Evolutionary conservation across 2,888 invertebrate genomes (phyloP), one percentile per base, ranked within the genome.

Genomic region (Diarsia brunnea): DNA sequence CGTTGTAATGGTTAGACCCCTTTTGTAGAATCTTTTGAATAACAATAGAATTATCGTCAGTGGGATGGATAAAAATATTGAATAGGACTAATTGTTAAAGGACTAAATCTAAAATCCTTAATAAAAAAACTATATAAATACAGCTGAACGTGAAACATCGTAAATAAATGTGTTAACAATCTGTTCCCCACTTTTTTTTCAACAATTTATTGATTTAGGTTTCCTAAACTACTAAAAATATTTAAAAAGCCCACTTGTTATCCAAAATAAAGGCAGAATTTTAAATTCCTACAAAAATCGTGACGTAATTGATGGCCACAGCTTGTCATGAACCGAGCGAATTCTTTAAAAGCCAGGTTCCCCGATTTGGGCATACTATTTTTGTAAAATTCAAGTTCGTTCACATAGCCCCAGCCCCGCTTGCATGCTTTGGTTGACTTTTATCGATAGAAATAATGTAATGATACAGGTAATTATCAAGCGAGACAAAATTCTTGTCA

Each of bases 351-450:
- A 74, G 65, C 72, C 78, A 73, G 53, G 74, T 84, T 85, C 38
- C 84, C 84, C 68, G 79, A 78, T 84, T 86, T 87, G 86, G 86
- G 55, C 81, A 82, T 82, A 86, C 69, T 78, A 84, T 82, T 81
- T 72, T 79, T 75, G 65, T 77, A 63, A 83, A 78, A 73, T 78
- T 60, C 74, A 77, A 87, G 86, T 86, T 88, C 80, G 43, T 87
- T 87, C 88, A 88, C 84, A 77, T 72, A 87, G 67, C 73, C 73
- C n/a, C 11, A 87, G 67, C 73, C 73, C n/a, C 11, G 47, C 8
- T 58, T 70, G 73, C 24, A 76, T 64, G 55, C 38, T 31, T 68
- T 27, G 31, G 27, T 67, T 66, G 4, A 64, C 53, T 47, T 55
- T 66, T 55, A 31, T n/a, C 60, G 7, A 45, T n/a, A 3, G 38